Conservation (phyloP, 2,888 invertebrate species). For the Argyresthia goedartella region DNA sequence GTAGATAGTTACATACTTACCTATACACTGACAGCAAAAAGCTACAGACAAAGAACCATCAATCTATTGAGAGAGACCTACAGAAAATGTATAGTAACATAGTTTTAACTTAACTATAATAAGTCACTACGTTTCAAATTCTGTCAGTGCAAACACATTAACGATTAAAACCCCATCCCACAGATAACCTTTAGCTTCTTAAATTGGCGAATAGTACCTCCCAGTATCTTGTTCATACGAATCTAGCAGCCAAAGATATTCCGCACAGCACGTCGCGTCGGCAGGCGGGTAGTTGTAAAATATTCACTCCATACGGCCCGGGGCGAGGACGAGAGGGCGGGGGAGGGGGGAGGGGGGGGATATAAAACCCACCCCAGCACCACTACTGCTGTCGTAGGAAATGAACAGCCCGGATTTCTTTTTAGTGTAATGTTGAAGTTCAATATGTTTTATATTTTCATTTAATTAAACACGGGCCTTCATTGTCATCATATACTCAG, state of each 20-base stretch:
- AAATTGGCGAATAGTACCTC: no score
- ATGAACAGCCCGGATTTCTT: neutral
- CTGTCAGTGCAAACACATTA: neutral
- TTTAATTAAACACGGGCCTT: no score
- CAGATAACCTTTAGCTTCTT: neutral
- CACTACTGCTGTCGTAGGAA: neutral
- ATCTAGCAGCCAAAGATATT: neutral
- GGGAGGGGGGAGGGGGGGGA: neutral
- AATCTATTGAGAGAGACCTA: no score
- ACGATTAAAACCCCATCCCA: neutral
- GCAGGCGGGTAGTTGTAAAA: constrained; percentile 2
- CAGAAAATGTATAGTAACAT: no score
- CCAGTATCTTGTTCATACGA: neutral
- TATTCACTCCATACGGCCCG: constrained; percentile 1
- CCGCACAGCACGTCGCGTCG: neutral
- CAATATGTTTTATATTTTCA: no score
- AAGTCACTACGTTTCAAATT: no score
- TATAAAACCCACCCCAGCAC: neutral
- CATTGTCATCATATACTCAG: no score
- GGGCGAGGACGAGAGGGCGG: neutral
- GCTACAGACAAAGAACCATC: no score
- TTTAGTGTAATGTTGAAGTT: neutral
- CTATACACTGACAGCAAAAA: no score
- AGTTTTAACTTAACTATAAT: no score
- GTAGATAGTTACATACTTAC: no score